These are phyloP conservation scores for Clarias pachynema DNA, from an alignment of 2,797 vertebrate species.

Conservation along the genomic window DNA sequence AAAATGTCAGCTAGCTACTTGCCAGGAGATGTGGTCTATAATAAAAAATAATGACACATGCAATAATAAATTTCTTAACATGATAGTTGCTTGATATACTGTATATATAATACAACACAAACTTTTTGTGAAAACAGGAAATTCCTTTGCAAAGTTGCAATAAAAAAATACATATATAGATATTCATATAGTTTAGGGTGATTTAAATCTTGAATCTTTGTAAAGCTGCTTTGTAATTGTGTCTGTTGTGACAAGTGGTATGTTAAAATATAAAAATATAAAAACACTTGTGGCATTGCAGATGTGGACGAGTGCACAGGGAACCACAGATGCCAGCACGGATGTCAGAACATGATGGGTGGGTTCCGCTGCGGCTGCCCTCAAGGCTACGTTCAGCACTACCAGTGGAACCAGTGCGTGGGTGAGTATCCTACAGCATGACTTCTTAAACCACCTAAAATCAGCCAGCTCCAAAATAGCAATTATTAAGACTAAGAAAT, in stretches of 20 bases:
- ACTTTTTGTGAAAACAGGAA: not conserved
- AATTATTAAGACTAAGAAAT: not conserved
- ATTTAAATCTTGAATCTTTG: not conserved
- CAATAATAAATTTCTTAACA: not conserved
- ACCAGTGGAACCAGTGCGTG: constrained; percentile 88
- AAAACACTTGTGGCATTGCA: constrained; percentile 45
- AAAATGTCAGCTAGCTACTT: not conserved
- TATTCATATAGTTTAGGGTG: not conserved
- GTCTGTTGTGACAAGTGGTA: not conserved
- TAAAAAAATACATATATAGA: not conserved
- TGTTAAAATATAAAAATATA: not conserved
- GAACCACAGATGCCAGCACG: constrained; percentile 81
- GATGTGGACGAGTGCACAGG: constrained; percentile 82
- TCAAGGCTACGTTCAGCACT: constrained; percentile 83
- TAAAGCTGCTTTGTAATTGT: not conserved
- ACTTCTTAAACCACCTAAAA: not conserved
- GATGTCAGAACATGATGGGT: constrained; percentile 84
- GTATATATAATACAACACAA: not conserved
- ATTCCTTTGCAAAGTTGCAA: not conserved
- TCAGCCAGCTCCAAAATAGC: not conserved
- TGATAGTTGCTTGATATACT: not conserved
- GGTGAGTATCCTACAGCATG: constrained; percentile 70
- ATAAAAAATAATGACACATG: not conserved
- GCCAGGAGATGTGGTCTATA: not conserved
- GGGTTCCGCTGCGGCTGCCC: constrained; percentile 83